Base-by-base conservation (phyloP, 2,888 invertebrate genomes). In the Lomographa bimaculata region DNA sequence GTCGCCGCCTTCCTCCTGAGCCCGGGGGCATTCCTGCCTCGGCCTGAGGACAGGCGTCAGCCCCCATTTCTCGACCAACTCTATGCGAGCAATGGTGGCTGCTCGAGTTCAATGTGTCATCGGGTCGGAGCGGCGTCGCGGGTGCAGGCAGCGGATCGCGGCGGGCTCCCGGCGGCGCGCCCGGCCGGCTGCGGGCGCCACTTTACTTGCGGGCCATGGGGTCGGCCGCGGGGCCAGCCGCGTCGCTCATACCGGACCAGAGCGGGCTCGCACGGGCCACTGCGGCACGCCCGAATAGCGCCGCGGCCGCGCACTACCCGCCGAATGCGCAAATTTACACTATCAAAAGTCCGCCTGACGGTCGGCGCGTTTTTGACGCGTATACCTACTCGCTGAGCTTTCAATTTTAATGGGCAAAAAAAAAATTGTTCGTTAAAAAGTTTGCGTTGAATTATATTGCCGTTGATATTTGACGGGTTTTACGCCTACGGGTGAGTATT, bases 31-130 rank as follows among this genome's bases (percentile, higher is more conserved):
- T 92, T 96, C 96, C 94, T 95, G 96, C 93, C 96, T 95, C 94
- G 96, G 96, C 92, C 95, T 94, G 93, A 96, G 95, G 94, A 96
- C 96, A 94, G 97, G 97, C 94, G 96, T 96, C 92, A 97, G 95
- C 95, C 97, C 97, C 97, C 97, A 97, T 96, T 96, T 95, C 93
- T 97, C 96, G 92, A 96, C 94, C 92, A 96, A 96, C 94, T 96
- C 96, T 94, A 97, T 95, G 93, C 96, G 96, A 94, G 97, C 96
- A 97, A 97, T 97, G 95, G 94, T 95, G 95, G 92, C 93, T 92
- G 92, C 90, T 92, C 92, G 91, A 79, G 59, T 65, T 76, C 79
- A 82, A 82, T 79, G 67, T 78, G 79, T 83, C 86, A 86, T 85
- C 81, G 82, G 84, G 69, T 81, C 77, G 80, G 78, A 73, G 79